phyloP scores from a whole-genome alignment of 1,140 invertebrate species.

The Drosophila persimilis region DNA sequence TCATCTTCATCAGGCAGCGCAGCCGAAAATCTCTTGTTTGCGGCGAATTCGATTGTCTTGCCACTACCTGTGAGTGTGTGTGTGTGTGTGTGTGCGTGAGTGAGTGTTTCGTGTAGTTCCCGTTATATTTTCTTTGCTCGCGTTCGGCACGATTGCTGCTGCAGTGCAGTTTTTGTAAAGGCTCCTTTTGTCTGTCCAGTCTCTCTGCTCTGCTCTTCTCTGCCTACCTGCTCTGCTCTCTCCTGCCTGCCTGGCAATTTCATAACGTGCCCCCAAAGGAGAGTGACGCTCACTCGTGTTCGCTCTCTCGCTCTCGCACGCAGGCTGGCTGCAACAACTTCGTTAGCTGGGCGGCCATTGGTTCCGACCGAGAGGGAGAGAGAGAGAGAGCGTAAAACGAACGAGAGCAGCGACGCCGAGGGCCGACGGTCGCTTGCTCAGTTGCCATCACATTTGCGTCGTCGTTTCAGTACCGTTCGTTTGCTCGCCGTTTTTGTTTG shows the following conservation, averaged over 20 bases:
- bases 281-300: conserved; percentile 45
- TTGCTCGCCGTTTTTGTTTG: conserved; percentile 78
- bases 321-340: conserved; percentile 58
- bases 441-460: conserved; percentile 64
- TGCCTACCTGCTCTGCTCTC: conserved; percentile 39
- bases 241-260: conserved; percentile 65
- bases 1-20: too few species aligned
- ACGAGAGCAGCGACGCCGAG: conserved; percentile 56
- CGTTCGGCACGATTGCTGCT: conserved; percentile 65
- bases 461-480: conserved; percentile 75
- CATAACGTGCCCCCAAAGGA: conserved; percentile 70
- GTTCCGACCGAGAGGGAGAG: conserved; percentile 21
- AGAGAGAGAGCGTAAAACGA: conserved; percentile 58
- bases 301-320: conserved; percentile 19
- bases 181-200: conserved; percentile 50
- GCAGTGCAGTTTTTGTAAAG: conserved; percentile 51
- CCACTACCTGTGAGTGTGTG: conserved; percentile 13
- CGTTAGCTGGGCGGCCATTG: conserved; percentile 59
- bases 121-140: conserved; percentile 62
- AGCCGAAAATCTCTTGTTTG: not conserved
- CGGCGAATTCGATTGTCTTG: conserved; percentile 7
- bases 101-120: conserved; percentile 32
- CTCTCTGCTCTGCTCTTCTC: conserved; percentile 21
- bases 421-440: conserved; percentile 55
- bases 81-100: conserved; percentile 18